Evolutionary conservation across 2,888 invertebrate genomes (phyloP).

Genomic region (Pycnomerus fuliginosus): DNA sequence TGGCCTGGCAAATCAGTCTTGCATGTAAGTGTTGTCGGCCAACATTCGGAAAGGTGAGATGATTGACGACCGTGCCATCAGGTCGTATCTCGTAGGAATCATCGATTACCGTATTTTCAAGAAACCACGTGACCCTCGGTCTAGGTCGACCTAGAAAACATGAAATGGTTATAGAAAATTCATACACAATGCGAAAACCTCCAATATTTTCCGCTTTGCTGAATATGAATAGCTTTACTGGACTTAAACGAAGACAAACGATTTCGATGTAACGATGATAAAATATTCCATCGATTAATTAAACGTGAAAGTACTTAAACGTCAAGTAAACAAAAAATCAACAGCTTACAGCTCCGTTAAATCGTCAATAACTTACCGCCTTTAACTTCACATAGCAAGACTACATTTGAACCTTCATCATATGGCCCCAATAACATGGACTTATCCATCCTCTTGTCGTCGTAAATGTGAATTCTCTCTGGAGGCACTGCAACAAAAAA

Average conservation of each 20-base stretch:
- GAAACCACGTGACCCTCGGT: constrained; percentile 80
- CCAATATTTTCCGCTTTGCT: too few species aligned
- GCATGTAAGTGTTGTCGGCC: constrained; percentile 81
- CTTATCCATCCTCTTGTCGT: constrained; percentile 73
- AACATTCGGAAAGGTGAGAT: constrained; percentile 75
- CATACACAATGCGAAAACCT: too few species aligned
- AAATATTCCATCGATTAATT: too few species aligned
- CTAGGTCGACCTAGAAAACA: constrained; percentile 66
- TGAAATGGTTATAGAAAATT: too few species aligned
- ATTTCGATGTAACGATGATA: too few species aligned
- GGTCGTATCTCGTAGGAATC: constrained; percentile 72
- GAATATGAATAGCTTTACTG: too few species aligned
- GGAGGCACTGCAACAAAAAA: constrained; percentile 72
- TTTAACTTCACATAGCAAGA: constrained; percentile 78
- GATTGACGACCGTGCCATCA: constrained; percentile 75
- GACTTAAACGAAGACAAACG: too few species aligned
- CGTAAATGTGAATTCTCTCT: constrained; percentile 77
- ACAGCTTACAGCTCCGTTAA: too few species aligned
- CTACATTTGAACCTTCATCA: constrained; percentile 82
- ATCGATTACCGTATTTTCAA: constrained; percentile 81
- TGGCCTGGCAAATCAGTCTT: constrained; percentile 82
- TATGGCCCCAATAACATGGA: constrained; percentile 77
- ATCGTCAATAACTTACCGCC: constrained; percentile 71
- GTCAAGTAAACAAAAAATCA: too few species aligned
- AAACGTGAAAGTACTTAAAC: too few species aligned